Evolutionary conservation across 2,797 vertebrate genomes (phyloP), one percentile per base, ranked within the genome.

Genomic region (Scomberomorus guttatus): DNA sequence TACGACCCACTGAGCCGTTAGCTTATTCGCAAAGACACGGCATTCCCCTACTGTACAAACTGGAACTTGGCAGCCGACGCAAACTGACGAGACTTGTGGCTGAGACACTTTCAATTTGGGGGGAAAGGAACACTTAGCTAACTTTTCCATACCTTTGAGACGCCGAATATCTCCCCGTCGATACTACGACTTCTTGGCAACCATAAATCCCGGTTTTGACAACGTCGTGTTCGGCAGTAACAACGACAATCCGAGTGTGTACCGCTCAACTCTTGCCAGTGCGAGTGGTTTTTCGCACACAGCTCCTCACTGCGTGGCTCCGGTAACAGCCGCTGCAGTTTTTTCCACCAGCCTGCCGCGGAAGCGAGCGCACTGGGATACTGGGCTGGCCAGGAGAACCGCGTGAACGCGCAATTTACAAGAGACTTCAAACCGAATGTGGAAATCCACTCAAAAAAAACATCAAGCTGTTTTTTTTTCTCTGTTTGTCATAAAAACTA

Each of bases 271-370:
- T 85, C 63, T 55, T 48, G 44, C 17, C 72, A 48, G 74, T 81
- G 77, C 42, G 79, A 20, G 84, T 56, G 87, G 52, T 77, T 86
- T 80, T 83, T 58, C 75, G 63, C 83, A 39, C 82, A 73, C 89
- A 0, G 78, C 77, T 82, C 56, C 58, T 81, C 85, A 80, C 91
- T 89, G 89, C 90, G 89, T 89, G 93, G 90, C 90, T 90, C 69
- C 82, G 17, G 64, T 70, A 13, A 86, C 92, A 90, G 92, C 87
- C 89, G 91, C 87, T 74, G 92, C 92, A 89, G 88, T 84, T 92
- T 88, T 92, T 90, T 90, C 85, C 90, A 88, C 72, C 59, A 84
- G 78, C 60, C 71, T 50, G 46, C 2, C 72, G 75, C 87, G 92
- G 87, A 89, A 61, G 87, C 91, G 94, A 77, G 90, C 91, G 52